Conservation (phyloP, 1,140 invertebrate genomes). For the Oscheius sp. region DNA sequence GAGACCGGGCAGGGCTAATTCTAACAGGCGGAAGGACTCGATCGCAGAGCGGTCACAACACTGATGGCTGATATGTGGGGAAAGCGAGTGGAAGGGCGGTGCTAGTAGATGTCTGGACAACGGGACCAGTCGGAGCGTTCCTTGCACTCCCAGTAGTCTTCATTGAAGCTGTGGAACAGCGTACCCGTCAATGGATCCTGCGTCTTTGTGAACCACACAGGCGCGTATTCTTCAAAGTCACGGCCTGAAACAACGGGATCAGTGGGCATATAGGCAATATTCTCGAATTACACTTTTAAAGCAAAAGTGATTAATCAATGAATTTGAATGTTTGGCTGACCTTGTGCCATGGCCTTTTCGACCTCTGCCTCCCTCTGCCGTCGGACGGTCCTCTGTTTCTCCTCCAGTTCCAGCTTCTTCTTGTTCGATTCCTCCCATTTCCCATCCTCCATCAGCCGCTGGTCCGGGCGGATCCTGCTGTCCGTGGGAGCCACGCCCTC, state of each 20-base stretch:
- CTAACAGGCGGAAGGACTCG: too few relatives aligned
- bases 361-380: conserved; percentile 52
- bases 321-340: conserved; percentile 15
- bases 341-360: conserved; percentile 52
- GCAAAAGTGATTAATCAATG: conserved; percentile 21
- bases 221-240: conserved; percentile 75
- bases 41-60: too few relatives aligned
- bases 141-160: conserved; percentile 90
- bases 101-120: conserved; percentile 80
- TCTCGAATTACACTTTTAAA: too few relatives aligned
- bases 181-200: conserved; percentile 77
- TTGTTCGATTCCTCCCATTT: conserved; percentile 90
- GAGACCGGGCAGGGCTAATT: too few relatives aligned
- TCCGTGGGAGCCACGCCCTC: conserved; percentile 90
- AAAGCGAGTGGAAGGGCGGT: too few relatives aligned
- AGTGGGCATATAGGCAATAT: too few relatives aligned
- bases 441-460: conserved; percentile 93
- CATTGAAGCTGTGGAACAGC: conserved; percentile 79
- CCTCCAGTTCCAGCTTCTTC: conserved; percentile 83
- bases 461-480: conserved; percentile 86
- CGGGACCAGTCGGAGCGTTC: conserved; percentile 78
- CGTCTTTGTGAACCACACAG: conserved; percentile 85
- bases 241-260: too few relatives aligned
- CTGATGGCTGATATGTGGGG: too few relatives aligned
- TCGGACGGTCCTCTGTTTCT: conserved; percentile 74